Evolutionary conservation across 2,888 invertebrate species (phyloP).

Genomic region (Malthinus seriepunctatus): DNA sequence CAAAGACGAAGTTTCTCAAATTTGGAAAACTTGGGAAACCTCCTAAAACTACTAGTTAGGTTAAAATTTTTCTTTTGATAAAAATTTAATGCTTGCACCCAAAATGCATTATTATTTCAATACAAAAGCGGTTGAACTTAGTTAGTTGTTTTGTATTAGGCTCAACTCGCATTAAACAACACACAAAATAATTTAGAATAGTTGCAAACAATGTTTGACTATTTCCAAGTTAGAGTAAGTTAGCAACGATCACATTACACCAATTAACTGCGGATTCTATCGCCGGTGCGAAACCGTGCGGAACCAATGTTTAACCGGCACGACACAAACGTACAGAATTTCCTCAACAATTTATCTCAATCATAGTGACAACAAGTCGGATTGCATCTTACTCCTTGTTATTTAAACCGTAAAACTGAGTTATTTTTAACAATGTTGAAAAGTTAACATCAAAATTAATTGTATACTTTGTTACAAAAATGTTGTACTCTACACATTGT

Average conservation of each 20-base stretch:
- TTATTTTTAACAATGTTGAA: too few species aligned
- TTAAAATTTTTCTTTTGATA: too few species aligned
- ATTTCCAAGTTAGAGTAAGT: slow-evolving; percentile 16
- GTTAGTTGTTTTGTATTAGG: background rate
- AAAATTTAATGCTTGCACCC: too few species aligned
- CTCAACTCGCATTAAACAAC: slow-evolving; percentile 1
- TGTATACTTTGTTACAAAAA: too few species aligned
- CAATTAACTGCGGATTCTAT: slow-evolving; percentile 21
- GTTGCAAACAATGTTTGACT: slow-evolving; percentile 16
- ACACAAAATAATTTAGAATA: slow-evolving; percentile 17
- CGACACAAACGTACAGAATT: slow-evolving; percentile 10
- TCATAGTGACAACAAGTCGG: slow-evolving; percentile 16
- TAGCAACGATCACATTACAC: slow-evolving; percentile 23
- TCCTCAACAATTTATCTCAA: slow-evolving; percentile 17
- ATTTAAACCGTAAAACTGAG: background rate
- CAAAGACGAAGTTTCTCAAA: too few species aligned
- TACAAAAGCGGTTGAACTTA: too few species aligned
- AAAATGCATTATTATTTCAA: too few species aligned
- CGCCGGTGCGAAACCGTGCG: slow-evolving; percentile 21
- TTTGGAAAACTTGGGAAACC: too few species aligned
- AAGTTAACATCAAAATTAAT: too few species aligned
- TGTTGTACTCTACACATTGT: too few species aligned
- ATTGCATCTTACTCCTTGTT: background rate
- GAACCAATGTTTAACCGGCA: slow-evolving; percentile 22
- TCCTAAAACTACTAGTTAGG: too few species aligned